phyloP scores from a whole-genome alignment of 2,113 vertebrate species.

The Actenoides hombroni region DNA sequence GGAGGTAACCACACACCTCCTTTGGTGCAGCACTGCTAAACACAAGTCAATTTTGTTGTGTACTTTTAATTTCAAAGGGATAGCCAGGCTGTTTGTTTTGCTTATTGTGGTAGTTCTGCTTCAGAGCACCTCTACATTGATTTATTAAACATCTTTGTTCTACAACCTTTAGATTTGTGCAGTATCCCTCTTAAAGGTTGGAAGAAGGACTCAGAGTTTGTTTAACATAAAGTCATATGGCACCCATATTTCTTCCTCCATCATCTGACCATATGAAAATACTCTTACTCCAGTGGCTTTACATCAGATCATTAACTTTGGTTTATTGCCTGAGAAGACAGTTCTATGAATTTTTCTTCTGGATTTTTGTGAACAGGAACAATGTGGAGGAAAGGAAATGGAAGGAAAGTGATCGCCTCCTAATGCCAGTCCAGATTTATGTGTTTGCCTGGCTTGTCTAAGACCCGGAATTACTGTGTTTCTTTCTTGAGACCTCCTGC shows the following conservation, averaged over 20 bases:
- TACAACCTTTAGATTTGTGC: neutral
- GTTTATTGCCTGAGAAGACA: constrained; percentile 39
- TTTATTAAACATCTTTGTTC: neutral
- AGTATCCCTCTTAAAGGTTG: neutral
- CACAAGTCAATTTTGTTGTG: neutral
- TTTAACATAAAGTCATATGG: neutral
- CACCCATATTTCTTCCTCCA: neutral
- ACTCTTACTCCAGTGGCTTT: constrained; percentile 32
- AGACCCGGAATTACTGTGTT: neutral
- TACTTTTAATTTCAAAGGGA: neutral
- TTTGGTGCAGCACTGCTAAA: neutral
- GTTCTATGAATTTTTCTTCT: neutral
- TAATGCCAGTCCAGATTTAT: neutral
- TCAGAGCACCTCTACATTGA: constrained; percentile 8
- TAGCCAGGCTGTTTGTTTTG: constrained; percentile 1
- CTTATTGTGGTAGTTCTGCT: constrained; percentile 26
- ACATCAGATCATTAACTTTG: constrained; percentile 39
- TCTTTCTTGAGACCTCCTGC: neutral
- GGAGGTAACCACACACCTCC: neutral
- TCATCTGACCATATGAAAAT: constrained; percentile 36
- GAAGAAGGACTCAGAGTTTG: neutral
- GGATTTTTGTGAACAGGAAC: constrained; percentile 3
- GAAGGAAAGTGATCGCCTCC: neutral
- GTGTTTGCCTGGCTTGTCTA: neutral
- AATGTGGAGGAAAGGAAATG: neutral